Percentiles rank a stretch among this genome's conserved stretches.
Evolutionary conservation across 2,888 invertebrate genomes (phyloP).

Genomic region (Stenodema calcarata): DNA sequence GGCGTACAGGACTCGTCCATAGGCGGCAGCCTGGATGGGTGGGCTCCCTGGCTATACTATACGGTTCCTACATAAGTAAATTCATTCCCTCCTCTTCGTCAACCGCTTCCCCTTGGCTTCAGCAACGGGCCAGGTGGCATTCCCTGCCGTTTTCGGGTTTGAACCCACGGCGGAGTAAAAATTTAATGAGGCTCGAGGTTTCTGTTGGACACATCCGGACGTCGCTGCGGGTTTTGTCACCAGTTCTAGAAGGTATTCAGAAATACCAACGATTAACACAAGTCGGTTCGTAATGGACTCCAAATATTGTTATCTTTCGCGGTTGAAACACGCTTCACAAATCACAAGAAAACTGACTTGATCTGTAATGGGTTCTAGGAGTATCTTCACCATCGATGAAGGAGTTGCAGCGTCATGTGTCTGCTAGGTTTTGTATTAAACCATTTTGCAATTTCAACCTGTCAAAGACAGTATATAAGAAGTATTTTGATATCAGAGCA

Average conservation of each 20-base stretch:
- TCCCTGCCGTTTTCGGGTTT: not conserved
- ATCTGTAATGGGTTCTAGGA: too few species aligned
- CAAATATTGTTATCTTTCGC: too few species aligned
- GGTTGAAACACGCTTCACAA: too few species aligned
- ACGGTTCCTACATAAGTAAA: constrained; percentile 40
- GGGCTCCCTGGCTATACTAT: constrained; percentile 22
- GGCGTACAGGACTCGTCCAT: constrained; percentile 47
- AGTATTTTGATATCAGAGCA: too few species aligned
- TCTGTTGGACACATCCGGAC: not conserved
- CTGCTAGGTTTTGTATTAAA: too few species aligned
- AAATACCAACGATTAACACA: too few species aligned
- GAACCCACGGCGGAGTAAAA: not conserved
- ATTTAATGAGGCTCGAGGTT: constrained; percentile 22
- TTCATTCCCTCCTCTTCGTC: constrained; percentile 37
- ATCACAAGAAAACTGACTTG: too few species aligned
- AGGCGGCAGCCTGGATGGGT: not conserved
- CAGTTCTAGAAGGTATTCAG: not conserved
- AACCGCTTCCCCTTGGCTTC: not conserved
- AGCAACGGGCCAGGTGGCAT: not conserved
- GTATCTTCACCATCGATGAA: too few species aligned
- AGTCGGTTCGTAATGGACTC: too few species aligned
- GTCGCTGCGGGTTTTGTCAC: not conserved
- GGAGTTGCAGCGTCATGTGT: too few species aligned
- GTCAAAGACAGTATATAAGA: too few species aligned
- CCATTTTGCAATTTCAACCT: too few species aligned